Evolutionary conservation across 2,113 vertebrate species (phyloP).

Genomic region (Actenoides lindsayi): DNA sequence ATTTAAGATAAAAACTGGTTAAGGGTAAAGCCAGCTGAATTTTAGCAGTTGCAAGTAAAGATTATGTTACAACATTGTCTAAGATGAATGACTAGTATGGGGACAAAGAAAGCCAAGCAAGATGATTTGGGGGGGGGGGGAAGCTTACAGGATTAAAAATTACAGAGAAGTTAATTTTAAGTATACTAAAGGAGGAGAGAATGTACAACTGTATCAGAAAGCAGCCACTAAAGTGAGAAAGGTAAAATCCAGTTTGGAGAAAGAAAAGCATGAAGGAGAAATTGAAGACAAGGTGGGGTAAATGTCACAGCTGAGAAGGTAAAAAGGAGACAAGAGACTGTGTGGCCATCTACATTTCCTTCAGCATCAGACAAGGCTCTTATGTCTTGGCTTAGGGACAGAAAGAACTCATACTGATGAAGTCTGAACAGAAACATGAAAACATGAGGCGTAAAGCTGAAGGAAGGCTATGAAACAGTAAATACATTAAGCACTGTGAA

Average conservation of each 20-base stretch:
- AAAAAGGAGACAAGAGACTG: not conserved
- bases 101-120: not conserved
- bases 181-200: not conserved
- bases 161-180: not conserved
- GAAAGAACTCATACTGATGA: not conserved
- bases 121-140: not conserved
- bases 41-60: not conserved
- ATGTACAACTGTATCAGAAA: not conserved
- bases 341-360: not conserved
- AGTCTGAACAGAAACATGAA: not conserved
- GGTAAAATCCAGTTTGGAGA: not conserved
- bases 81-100: not conserved
- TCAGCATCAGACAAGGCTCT: not conserved
- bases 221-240: not conserved
- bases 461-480: not conserved
- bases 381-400: not conserved
- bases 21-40: not conserved
- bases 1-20: not conserved
- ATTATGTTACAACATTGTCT: not conserved
- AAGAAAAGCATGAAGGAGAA: not conserved
- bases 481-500: not conserved
- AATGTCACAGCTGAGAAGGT: not conserved
- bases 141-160: not conserved
- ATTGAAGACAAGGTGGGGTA: not conserved
- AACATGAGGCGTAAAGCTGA: not conserved